Evolutionary conservation across 35 echinoderm and acorn worm species (phyloP).

Genomic region (Acanthaster planci): DNA sequence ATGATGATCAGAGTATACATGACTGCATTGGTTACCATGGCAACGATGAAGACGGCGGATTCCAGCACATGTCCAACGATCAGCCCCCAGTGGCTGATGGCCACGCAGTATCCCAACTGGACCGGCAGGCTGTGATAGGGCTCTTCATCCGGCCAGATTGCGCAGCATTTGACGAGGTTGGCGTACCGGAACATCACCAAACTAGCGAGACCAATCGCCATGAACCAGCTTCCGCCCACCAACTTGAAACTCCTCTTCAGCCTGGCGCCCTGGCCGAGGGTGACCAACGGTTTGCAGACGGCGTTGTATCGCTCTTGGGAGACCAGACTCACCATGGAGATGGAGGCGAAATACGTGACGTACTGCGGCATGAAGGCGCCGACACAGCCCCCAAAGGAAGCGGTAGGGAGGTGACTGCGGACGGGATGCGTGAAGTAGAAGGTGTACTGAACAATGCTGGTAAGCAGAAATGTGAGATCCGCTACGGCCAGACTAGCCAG

Average conservation of each 20-base stretch:
- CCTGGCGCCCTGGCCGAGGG: not conserved
- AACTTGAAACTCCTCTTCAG: conserved; percentile 4
- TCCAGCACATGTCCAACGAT: conserved; percentile 2
- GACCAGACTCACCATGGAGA: conserved; percentile 40
- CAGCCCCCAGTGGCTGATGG: not conserved
- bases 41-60: conserved; percentile 20
- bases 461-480: conserved; percentile 37
- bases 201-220: not conserved
- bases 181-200: not conserved
- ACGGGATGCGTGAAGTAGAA: conserved; percentile 2
- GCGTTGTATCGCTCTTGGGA: conserved; percentile 46
- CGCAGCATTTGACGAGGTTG: not conserved
- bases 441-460: conserved; percentile 24
- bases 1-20: conserved; percentile 40
- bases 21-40: conserved; percentile 24
- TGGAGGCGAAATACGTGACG: conserved; percentile 33
- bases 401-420: not conserved
- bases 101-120: not conserved
- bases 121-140: conserved; percentile 25
- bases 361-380: conserved; percentile 4
- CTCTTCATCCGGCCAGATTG: conserved; percentile 13
- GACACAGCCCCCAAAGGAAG: conserved; percentile 7
- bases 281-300: conserved; percentile 41
- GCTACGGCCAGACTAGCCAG: conserved; percentile 52
- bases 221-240: conserved; percentile 11